phyloP scores from a whole-genome alignment of 2,797 vertebrate species.

The Takifugu rubripes region DNA sequence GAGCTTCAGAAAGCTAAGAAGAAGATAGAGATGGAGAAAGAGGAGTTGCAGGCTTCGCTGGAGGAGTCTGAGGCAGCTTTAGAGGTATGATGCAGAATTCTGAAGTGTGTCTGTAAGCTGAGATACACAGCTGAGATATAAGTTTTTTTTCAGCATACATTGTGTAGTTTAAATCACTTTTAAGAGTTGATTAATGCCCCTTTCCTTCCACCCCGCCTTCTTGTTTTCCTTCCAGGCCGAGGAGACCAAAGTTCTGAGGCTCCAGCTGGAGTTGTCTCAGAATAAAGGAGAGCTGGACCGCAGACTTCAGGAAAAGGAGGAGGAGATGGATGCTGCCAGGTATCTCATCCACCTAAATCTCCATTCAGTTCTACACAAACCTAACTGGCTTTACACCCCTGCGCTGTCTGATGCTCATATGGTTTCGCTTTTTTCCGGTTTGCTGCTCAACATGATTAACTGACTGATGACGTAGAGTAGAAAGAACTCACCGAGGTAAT shows the following conservation, averaged over 20 bases:
- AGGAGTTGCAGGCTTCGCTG: conserved; percentile 80
- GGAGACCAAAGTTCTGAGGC: conserved; percentile 80
- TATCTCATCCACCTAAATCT: conserved; percentile 27
- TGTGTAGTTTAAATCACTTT: neutral
- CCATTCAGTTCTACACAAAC: neutral
- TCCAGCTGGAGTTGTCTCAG: conserved; percentile 81
- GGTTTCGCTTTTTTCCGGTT: too few species aligned
- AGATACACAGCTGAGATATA: neutral
- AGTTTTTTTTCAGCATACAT: neutral
- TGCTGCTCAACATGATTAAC: too few species aligned
- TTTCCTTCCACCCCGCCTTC: neutral
- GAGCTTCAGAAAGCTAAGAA: conserved; percentile 84
- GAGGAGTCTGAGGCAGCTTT: conserved; percentile 82
- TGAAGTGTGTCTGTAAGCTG: neutral
- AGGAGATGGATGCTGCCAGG: conserved; percentile 76
- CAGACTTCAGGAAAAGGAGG: conserved; percentile 81
- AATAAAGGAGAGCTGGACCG: conserved; percentile 77
- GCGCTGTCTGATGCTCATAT: too few species aligned
- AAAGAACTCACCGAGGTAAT: too few species aligned
- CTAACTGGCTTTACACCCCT: too few species aligned
- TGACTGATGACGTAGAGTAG: too few species aligned
- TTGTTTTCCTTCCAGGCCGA: conserved; percentile 63
- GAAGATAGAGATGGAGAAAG: conserved; percentile 85
- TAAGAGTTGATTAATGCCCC: neutral
- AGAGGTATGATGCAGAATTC: conserved; percentile 63